These are phyloP conservation scores for Coptodon rendalli DNA, from an alignment of 2,113 vertebrate species.

Conservation along the genomic window DNA sequence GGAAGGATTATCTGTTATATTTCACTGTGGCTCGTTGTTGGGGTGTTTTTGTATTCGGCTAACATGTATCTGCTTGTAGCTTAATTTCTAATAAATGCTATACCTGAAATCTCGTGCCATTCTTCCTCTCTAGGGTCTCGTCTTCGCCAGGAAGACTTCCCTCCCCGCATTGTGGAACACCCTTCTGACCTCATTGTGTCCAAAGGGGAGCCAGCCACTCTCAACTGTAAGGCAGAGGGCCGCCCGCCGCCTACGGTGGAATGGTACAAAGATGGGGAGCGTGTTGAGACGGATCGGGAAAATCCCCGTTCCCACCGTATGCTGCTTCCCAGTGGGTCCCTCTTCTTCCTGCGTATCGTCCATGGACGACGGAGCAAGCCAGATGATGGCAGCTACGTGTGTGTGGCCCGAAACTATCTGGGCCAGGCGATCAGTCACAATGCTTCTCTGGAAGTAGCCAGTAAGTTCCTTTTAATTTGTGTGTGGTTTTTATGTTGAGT, in stretches of 20 bases:
- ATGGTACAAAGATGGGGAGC: slow-evolving; percentile 60
- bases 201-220: slow-evolving; percentile 70
- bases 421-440: slow-evolving; percentile 95
- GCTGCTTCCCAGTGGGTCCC: slow-evolving; percentile 80
- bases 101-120: not conserved
- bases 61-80: not conserved
- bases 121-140: slow-evolving; percentile 58
- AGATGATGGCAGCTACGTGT: slow-evolving; percentile 89
- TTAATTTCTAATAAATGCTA: not conserved
- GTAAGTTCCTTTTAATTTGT: slow-evolving; percentile 73
- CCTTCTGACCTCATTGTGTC: slow-evolving; percentile 73
- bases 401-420: slow-evolving; percentile 93
- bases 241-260: slow-evolving; percentile 61
- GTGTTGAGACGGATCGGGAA: slow-evolving; percentile 67
- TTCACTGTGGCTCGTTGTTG: not conserved
- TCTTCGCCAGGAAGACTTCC: slow-evolving; percentile 72
- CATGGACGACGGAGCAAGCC: slow-evolving; percentile 89
- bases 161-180: slow-evolving; percentile 72
- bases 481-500: not conserved
- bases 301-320: slow-evolving; percentile 71
- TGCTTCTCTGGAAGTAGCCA: slow-evolving; percentile 94
- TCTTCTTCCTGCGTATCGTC: slow-evolving; percentile 91
- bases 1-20: not conserved
- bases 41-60: not conserved
- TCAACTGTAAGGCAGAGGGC: slow-evolving; percentile 72